Percentiles rank a stretch among this genome's conserved stretches.
phyloP scores from a whole-genome alignment of 2,888 invertebrate genomes.

The Tricholauxania praeusta region DNA sequence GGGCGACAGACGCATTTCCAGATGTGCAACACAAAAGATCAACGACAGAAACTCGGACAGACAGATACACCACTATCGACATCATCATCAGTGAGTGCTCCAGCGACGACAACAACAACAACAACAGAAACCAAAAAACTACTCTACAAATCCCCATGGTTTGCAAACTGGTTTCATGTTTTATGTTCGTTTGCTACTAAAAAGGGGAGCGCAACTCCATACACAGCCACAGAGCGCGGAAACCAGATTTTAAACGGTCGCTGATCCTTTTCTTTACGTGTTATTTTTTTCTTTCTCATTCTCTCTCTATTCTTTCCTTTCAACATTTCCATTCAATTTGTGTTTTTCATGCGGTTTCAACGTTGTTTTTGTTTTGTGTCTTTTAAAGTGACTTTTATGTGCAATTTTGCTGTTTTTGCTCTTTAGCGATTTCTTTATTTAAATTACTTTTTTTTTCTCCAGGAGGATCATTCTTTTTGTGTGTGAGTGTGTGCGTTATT shows the following conservation, averaged over 20 bases:
- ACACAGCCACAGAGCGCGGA: background rate
- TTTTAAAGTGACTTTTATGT: constrained; percentile 32
- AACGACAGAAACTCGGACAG: constrained; percentile 7
- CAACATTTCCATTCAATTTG: background rate
- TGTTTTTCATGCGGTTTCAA: background rate
- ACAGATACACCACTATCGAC: constrained; percentile 1
- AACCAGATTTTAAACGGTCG: constrained; percentile 24
- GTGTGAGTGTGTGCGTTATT: no score
- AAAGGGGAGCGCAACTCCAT: constrained; percentile 8
- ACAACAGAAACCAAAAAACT: constrained; percentile 1
- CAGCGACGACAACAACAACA: constrained; percentile 6
- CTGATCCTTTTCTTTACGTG: constrained; percentile 21
- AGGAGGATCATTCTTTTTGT: no score
- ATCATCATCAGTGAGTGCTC: background rate
- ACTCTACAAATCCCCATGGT: background rate
- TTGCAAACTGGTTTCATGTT: background rate
- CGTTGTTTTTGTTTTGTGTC: constrained; percentile 11
- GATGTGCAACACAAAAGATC: background rate
- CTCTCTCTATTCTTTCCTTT: background rate
- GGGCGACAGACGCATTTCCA: no score
- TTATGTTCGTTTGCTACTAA: background rate
- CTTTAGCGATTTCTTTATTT: constrained; percentile 30
- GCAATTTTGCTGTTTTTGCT: background rate
- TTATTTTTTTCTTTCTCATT: background rate
- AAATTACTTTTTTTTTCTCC: constrained; percentile 22